A percentile compares a stretch with the other conserved stretches of the same genome.
Conservation (phyloP, 2,113 vertebrate genomes). For the Charadrius vociferus region DNA sequence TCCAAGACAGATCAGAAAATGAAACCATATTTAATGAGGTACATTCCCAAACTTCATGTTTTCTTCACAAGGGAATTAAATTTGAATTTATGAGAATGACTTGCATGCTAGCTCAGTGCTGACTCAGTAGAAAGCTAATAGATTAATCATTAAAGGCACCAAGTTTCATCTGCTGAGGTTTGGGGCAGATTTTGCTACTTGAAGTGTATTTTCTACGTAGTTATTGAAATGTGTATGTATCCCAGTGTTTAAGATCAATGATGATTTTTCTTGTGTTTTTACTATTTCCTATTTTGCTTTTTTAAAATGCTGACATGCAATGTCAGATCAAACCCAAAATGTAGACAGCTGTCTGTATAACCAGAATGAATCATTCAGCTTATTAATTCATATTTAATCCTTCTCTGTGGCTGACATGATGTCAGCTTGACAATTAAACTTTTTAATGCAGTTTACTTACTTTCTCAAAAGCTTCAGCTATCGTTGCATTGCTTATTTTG, state of each 20-base stretch:
- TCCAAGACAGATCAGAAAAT: not conserved
- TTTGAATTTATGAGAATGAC: not conserved
- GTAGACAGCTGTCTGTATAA: not conserved
- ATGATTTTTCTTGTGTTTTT: not conserved
- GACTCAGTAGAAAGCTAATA: not conserved
- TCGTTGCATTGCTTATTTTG: not conserved
- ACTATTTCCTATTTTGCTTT: not conserved
- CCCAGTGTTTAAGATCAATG: not conserved
- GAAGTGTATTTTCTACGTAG: not conserved
- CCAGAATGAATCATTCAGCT: not conserved
- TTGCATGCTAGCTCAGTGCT: not conserved
- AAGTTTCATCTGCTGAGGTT: not conserved
- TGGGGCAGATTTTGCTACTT: not conserved
- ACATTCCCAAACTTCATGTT: not conserved
- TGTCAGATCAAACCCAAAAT: not conserved
- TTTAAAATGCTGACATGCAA: not conserved
- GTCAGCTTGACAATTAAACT: not conserved
- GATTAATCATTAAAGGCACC: not conserved
- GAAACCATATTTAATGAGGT: not conserved
- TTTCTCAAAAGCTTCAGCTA: not conserved
- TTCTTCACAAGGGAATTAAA: not conserved
- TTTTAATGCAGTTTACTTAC: not conserved
- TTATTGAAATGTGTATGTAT: not conserved
- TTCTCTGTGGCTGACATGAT: not conserved
- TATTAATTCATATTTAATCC: not conserved